A percentile compares a stretch with the other conserved stretches of the same genome.
Conservation (phyloP, 2,888 invertebrate species). For the Helleia helle region DNA sequence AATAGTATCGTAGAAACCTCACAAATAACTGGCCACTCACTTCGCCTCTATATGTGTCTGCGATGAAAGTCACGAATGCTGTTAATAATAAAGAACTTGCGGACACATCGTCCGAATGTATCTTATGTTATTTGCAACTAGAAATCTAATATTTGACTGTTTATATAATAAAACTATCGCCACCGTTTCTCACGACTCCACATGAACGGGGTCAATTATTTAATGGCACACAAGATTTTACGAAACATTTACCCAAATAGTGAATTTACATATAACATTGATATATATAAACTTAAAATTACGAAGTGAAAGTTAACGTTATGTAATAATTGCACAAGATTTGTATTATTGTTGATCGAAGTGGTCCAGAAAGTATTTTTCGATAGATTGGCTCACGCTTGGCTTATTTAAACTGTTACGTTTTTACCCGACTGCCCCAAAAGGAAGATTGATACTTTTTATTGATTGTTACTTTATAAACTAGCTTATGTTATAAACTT, state of each 20-base stretch:
- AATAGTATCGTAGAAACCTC: slow-evolving; percentile 74
- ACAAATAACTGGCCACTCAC: slow-evolving; percentile 73
- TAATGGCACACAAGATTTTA: slow-evolving; percentile 1
- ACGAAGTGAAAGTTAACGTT: slow-evolving; percentile 3
- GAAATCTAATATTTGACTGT: neutral
- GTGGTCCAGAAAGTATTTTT: slow-evolving; percentile 1
- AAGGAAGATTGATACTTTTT: too few relatives aligned
- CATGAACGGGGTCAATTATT: neutral
- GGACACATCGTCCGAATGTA: slow-evolving; percentile 41
- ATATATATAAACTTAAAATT: neutral
- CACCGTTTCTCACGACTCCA: neutral
- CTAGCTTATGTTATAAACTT: too few relatives aligned
- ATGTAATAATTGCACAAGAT: slow-evolving; percentile 5
- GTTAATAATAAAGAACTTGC: slow-evolving; percentile 61
- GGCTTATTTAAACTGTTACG: neutral
- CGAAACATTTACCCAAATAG: slow-evolving; percentile 1
- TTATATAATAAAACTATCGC: neutral
- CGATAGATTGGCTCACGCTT: slow-evolving; percentile 3
- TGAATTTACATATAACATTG: neutral
- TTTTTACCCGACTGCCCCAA: too few relatives aligned
- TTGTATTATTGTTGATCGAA: neutral
- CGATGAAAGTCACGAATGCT: slow-evolving; percentile 71
- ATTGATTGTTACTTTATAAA: too few relatives aligned
- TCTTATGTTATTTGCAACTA: slow-evolving; percentile 11
- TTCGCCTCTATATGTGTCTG: slow-evolving; percentile 68